These are phyloP conservation scores for Hetaerina americana DNA, from an alignment of 1,140 invertebrate genomes.

Conservation along the genomic window DNA sequence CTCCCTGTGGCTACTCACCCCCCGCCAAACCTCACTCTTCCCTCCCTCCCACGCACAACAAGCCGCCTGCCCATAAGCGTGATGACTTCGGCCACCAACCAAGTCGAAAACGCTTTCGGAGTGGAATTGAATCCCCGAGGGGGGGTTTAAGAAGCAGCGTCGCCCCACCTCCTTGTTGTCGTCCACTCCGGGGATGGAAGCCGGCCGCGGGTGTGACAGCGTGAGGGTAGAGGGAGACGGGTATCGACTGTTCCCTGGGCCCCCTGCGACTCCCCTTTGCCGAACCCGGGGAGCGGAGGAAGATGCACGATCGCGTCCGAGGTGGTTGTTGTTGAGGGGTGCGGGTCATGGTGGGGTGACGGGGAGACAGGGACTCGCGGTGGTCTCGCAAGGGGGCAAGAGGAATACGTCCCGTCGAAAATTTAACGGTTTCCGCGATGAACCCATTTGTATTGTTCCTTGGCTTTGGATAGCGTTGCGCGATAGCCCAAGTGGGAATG, in stretches of 20 bases:
- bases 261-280: too few relatives aligned
- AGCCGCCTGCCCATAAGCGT: not conserved
- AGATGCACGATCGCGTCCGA: too few relatives aligned
- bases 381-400: not conserved
- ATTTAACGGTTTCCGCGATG: not conserved
- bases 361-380: not conserved
- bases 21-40: not conserved
- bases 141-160: too few relatives aligned
- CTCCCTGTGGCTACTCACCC: not conserved
- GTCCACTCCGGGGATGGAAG: too few relatives aligned
- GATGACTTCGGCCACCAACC: not conserved
- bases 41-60: not conserved
- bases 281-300: too few relatives aligned
- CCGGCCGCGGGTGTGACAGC: too few relatives aligned
- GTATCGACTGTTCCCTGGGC: too few relatives aligned
- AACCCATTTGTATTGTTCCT: not conserved
- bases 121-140: not conserved
- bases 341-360: not conserved
- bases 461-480: too few relatives aligned
- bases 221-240: too few relatives aligned
- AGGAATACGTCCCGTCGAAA: not conserved
- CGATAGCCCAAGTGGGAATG: too few relatives aligned
- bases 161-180: too few relatives aligned
- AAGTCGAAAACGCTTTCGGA: not conserved
- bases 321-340: too few relatives aligned